Evolutionary conservation across 2,888 invertebrate genomes (phyloP).

Genomic region (Leptopilina myrica): DNA sequence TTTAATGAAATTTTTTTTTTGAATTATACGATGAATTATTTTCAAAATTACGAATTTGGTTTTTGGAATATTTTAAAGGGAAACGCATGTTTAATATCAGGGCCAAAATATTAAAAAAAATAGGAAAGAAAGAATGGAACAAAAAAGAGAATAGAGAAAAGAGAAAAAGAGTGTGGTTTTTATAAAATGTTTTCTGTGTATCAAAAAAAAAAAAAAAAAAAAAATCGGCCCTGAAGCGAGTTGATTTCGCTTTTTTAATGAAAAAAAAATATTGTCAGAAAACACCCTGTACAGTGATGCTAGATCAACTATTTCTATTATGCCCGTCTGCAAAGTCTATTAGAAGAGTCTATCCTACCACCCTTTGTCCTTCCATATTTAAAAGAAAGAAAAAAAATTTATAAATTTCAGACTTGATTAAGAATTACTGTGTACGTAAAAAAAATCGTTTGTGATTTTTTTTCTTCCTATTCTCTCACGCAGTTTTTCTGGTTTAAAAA

Average conservation of each 20-base stretch:
- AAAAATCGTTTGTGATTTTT: background rate
- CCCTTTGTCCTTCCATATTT: slow-evolving; percentile 45
- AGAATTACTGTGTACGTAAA: background rate
- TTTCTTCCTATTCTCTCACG: background rate
- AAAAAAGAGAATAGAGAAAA: too few species aligned
- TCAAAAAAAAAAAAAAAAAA: slow-evolving; percentile 24
- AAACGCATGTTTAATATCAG: background rate
- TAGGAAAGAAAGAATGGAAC: too few species aligned
- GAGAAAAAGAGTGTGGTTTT: background rate
- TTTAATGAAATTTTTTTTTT: background rate
- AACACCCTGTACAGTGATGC: slow-evolving; percentile 62
- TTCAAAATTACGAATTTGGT: background rate
- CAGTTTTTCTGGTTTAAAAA: background rate
- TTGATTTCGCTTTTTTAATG: slow-evolving; percentile 24
- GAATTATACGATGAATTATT: background rate
- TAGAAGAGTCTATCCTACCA: slow-evolving; percentile 73
- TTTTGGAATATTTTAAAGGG: background rate
- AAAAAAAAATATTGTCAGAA: slow-evolving; percentile 41
- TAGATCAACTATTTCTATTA: slow-evolving; percentile 75
- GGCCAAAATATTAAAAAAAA: background rate
- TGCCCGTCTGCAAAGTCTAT: slow-evolving; percentile 76
- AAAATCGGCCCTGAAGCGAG: slow-evolving; percentile 26
- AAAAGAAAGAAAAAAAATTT: background rate
- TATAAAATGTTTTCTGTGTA: background rate
- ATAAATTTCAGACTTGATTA: background rate